A percentile compares a stretch with the other conserved stretches of the same genome.
Conservation (phyloP, 2,797 vertebrate genomes). For the Sebastes trivittatus region DNA sequence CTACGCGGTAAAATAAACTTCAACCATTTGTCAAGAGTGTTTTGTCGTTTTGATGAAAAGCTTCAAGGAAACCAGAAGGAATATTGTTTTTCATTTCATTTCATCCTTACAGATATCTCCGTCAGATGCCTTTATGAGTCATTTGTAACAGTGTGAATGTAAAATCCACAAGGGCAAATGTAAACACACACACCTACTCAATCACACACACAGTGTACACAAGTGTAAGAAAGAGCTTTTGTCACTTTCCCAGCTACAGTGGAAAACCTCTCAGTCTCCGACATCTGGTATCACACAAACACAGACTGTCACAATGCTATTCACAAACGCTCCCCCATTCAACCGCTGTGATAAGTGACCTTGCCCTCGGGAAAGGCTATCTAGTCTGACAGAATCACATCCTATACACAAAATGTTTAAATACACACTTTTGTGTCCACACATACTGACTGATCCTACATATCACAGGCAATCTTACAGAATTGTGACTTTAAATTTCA, state of each 20-base stretch:
- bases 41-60: conserved; percentile 19
- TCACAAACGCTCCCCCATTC: conserved; percentile 43
- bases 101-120: background rate
- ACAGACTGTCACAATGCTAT: conserved; percentile 31
- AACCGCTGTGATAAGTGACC: conserved; percentile 11
- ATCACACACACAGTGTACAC: background rate
- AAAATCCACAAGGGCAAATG: conserved; percentile 18
- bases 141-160: conserved; percentile 19
- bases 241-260: conserved; percentile 23
- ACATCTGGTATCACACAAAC: conserved; percentile 37
- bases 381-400: conserved; percentile 13
- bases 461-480: background rate
- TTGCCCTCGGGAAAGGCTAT: conserved; percentile 16
- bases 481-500: background rate
- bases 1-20: background rate
- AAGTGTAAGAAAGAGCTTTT: conserved; percentile 21
- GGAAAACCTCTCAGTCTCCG: conserved; percentile 38
- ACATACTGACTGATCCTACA: background rate
- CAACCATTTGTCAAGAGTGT: background rate
- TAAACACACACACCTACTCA: conserved; percentile 9
- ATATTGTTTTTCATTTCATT: conserved; percentile 14
- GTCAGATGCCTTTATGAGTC: conserved; percentile 18
- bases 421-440: background rate
- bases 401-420: conserved; percentile 9
- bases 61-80: background rate